A percentile compares a stretch with the other conserved stretches of the same genome.
phyloP scores from a whole-genome alignment of 2,797 vertebrate genomes.

The Channallabes apus region DNA sequence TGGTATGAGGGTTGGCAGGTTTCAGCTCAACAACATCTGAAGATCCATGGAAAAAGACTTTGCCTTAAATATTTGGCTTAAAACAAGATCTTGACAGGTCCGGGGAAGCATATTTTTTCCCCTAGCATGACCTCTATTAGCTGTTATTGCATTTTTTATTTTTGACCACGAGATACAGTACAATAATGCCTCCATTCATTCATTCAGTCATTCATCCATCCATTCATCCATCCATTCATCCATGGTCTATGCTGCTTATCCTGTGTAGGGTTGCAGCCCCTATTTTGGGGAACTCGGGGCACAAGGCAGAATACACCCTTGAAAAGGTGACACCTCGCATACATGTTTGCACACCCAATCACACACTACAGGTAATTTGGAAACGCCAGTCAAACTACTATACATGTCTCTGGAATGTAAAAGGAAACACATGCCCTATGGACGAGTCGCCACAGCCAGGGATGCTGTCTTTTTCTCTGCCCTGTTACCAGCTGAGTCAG shows the following conservation, averaged over 20 bases:
- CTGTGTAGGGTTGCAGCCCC: too few relatives aligned
- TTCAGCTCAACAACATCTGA: neutral
- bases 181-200: neutral
- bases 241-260: too few relatives aligned
- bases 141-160: neutral
- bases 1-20: too few relatives aligned
- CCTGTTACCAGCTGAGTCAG: slow-evolving; percentile 53
- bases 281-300: too few relatives aligned
- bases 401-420: too few relatives aligned
- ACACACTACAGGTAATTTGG: too few relatives aligned
- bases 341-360: too few relatives aligned
- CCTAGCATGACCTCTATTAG: neutral
- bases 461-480: neutral
- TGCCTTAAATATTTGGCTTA: neutral
- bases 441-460: neutral
- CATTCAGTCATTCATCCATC: too few relatives aligned
- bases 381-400: too few relatives aligned
- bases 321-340: too few relatives aligned
- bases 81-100: neutral
- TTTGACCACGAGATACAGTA: neutral
- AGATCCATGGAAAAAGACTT: neutral
- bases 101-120: neutral
- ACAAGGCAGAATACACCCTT: too few relatives aligned
- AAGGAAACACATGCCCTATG: neutral
- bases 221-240: too few relatives aligned